phyloP scores from a whole-genome alignment of 2,888 invertebrate species.

The Ochropacha duplaris region DNA sequence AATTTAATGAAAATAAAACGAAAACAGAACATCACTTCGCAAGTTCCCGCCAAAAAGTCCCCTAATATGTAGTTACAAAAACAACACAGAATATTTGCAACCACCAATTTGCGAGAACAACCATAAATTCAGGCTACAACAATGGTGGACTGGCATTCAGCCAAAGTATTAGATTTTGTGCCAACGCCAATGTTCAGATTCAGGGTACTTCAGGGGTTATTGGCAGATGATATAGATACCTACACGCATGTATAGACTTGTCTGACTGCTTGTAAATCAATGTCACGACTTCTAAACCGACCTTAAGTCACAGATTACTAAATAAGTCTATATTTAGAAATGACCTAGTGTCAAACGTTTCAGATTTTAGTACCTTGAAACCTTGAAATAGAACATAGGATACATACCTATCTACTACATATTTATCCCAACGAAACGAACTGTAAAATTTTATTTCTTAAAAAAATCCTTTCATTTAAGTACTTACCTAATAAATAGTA shows the following conservation, averaged over 20 bases:
- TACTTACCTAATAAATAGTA: too few relatives aligned
- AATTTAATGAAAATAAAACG: too few relatives aligned
- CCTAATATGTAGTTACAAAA: not conserved
- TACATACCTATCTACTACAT: too few relatives aligned
- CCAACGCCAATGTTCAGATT: slow-evolving; percentile 20
- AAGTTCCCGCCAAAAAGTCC: too few relatives aligned
- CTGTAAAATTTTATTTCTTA: too few relatives aligned
- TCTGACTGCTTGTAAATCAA: slow-evolving; percentile 4
- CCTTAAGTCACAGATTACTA: too few relatives aligned
- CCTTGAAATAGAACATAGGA: too few relatives aligned
- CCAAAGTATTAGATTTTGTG: slow-evolving; percentile 32
- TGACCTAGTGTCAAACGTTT: not conserved
- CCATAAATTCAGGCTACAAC: not conserved
- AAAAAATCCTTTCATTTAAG: too few relatives aligned
- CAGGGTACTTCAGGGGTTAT: slow-evolving; percentile 39
- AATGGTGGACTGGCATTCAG: slow-evolving; percentile 31
- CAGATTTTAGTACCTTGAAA: not conserved
- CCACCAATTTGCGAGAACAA: not conserved
- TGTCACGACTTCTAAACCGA: slow-evolving; percentile 6
- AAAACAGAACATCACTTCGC: too few relatives aligned
- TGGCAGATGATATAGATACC: slow-evolving; percentile 36
- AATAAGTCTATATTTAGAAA: not conserved
- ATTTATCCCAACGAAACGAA: too few relatives aligned
- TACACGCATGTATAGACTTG: not conserved
- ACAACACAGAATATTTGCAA: not conserved